Evolutionary conservation across 2,888 invertebrate genomes (phyloP), one percentile per base, ranked within the genome.

Genomic region (Drosophila silvestris): DNA sequence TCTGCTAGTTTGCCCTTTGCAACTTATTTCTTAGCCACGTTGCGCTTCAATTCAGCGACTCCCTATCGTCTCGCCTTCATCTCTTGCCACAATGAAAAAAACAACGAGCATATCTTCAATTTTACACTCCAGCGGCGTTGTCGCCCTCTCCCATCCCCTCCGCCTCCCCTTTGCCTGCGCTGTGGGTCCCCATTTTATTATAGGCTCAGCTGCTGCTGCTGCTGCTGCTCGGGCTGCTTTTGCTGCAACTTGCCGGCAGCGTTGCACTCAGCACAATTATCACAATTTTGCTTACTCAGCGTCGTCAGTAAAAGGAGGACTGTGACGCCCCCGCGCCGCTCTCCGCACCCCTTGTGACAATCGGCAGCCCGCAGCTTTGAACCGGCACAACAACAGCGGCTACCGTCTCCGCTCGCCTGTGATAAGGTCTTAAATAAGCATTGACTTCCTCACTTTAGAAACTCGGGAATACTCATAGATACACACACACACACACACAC

Each of bases 221-320:
- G 61, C 57, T 52, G 54, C 39, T 68, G 83, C 53, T 68, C 0
- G 12, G 33, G 83, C 71, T 64, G 70, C 44, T 65, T 50, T 47
- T 47, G 47, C 47, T 47, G 47, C 16, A 47, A 57, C 80, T 39
- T 57, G 53, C 41, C 51, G 59, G 30, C 70, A 33, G 47, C 70
- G 67, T 54, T 67, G 82, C 88, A 90, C 90, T 86, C 85, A 81
- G 88, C 85, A 86, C 85, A 86, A 86, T 86, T 86, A 86, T 86
- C 85, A 90, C 90, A 90, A 90, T 86, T 90, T 90, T 88, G 85
- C 90, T 86, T 86, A 90, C 85, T 86, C 85, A 86, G 85, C 85
- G 65, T 90, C 74, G 88, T 87, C 90, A 88, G 69, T 41, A 57
- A 47, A 47, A 35, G 41, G 56, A 78, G 41, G 47, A 74, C 71